A percentile compares a stretch with the other conserved stretches of the same genome.
These are phyloP conservation scores for Drosophila prosaltans DNA, from an alignment of 1,140 invertebrate genomes.

Conservation along the genomic window DNA sequence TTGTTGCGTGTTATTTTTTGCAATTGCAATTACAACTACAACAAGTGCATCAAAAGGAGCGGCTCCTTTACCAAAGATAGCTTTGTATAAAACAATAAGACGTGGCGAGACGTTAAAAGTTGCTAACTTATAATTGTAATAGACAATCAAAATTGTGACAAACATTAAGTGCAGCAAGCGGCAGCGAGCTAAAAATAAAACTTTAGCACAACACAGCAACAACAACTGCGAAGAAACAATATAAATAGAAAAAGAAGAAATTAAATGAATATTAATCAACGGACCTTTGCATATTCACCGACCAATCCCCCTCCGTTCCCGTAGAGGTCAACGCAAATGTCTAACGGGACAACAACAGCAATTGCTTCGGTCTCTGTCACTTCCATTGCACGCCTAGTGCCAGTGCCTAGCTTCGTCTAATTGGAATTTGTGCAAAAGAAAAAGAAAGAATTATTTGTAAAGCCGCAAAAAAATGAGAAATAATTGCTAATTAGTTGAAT, in stretches of 20 bases:
- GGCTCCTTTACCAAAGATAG: too few relatives aligned
- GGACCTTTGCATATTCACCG: background rate
- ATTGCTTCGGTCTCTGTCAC: constrained; percentile 61
- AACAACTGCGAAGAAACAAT: background rate
- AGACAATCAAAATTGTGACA: background rate
- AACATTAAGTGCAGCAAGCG: background rate
- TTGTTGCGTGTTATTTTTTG: background rate
- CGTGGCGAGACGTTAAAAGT: background rate
- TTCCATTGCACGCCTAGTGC: constrained; percentile 13
- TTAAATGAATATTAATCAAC: constrained; percentile 77
- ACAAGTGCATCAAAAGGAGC: background rate
- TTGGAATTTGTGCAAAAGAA: constrained; percentile 68
- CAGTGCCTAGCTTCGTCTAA: constrained; percentile 47
- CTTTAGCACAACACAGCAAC: constrained; percentile 8
- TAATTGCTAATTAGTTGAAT: constrained; percentile 71
- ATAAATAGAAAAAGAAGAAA: constrained; percentile 37
- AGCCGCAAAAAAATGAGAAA: constrained; percentile 51
- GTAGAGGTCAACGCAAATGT: constrained; percentile 1
- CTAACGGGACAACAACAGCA: constrained; percentile 65
- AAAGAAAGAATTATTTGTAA: constrained; percentile 49
- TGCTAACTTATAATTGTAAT: background rate
- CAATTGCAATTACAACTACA: background rate
- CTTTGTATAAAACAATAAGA: background rate
- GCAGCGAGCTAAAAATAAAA: constrained; percentile 39
- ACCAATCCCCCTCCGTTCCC: background rate